Percentiles rank a stretch among this genome's conserved stretches.
Evolutionary conservation across 2,113 vertebrate species (phyloP).

Genomic region (Terrapene triunguis): DNA sequence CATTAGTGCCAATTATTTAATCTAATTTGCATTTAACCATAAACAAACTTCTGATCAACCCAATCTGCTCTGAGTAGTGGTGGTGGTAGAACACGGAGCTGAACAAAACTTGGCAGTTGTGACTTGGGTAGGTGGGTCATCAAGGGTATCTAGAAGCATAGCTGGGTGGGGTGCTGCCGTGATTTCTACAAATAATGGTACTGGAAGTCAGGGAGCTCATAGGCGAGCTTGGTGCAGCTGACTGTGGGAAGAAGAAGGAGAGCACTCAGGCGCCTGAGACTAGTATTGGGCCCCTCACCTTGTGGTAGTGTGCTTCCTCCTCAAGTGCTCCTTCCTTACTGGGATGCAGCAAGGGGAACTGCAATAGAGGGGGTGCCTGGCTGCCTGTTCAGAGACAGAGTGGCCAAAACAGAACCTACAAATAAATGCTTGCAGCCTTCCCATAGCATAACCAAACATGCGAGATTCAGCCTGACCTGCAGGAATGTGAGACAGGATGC

Average conservation of each 20-base stretch:
- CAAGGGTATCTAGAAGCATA: background rate
- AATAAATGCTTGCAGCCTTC: background rate
- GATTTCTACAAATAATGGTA: background rate
- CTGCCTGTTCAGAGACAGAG: background rate
- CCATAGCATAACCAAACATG: background rate
- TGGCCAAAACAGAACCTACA: background rate
- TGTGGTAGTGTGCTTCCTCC: background rate
- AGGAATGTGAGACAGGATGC: background rate
- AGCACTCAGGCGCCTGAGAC: background rate
- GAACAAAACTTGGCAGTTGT: background rate
- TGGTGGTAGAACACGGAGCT: background rate
- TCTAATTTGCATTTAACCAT: background rate
- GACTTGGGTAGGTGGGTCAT: background rate
- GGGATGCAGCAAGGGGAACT: background rate
- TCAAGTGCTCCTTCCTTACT: background rate
- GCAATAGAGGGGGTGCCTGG: background rate
- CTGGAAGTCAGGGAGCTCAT: background rate
- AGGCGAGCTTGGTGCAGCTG: background rate
- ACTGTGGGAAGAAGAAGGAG: background rate
- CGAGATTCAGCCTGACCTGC: background rate
- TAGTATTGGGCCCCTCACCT: background rate
- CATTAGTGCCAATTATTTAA: background rate
- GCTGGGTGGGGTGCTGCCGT: background rate
- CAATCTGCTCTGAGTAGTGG: background rate
- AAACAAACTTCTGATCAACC: background rate